phyloP scores from a whole-genome alignment of 2,888 invertebrate genomes.

The Drosophila sordidapex region DNA sequence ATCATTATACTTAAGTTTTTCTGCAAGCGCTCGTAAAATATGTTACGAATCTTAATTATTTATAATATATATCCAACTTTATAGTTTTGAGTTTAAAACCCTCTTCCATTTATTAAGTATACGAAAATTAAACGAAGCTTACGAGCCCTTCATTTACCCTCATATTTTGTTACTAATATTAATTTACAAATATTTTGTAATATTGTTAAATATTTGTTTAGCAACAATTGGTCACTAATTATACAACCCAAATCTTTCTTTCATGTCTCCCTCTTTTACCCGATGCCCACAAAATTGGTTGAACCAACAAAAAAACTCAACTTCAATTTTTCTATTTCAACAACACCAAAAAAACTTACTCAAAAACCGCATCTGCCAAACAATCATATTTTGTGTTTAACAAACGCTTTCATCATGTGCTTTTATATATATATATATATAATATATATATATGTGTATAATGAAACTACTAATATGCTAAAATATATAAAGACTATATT shows the following conservation, averaged over 20 bases:
- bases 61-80: background rate
- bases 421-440: background rate
- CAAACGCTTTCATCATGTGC: conserved; percentile 12
- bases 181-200: background rate
- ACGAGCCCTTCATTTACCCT: conserved; percentile 8
- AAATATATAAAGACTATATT: conserved; percentile 89
- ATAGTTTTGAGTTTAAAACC: background rate
- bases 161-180: conserved; percentile 20
- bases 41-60: background rate
- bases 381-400: conserved; percentile 38
- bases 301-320: background rate
- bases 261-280: conserved; percentile 37
- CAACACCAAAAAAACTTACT: conserved; percentile 13
- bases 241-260: conserved; percentile 38
- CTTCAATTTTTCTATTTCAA: conserved; percentile 20
- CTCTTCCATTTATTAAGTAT: background rate
- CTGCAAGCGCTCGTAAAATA: conserved; percentile 9
- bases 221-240: conserved; percentile 54
- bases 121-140: background rate
- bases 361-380: conserved; percentile 23
- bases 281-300: conserved; percentile 43
- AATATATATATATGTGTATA: background rate
- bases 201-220: conserved; percentile 6
- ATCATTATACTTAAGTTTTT: conserved; percentile 18
- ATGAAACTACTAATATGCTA: conserved; percentile 1